Conservation (phyloP, 2,888 invertebrate species). For the Glyphotaelius pellucidus region DNA sequence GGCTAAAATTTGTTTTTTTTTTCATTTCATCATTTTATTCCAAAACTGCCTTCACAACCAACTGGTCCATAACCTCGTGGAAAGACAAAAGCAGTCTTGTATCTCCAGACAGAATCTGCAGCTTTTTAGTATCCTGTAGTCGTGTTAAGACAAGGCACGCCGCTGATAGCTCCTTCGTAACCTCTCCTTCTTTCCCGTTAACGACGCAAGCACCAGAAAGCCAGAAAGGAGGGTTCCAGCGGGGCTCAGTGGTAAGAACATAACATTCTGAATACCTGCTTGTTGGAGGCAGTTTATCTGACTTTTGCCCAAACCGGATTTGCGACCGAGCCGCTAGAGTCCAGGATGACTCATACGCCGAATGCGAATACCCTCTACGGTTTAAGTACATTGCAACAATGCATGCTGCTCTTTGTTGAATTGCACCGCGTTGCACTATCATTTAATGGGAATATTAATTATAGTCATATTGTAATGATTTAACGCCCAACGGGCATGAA, state of each 20-base stretch:
- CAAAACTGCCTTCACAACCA: not conserved
- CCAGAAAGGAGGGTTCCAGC: no score
- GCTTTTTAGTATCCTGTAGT: not conserved
- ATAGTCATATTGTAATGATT: not conserved
- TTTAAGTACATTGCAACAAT: not conserved
- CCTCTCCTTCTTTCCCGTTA: not conserved
- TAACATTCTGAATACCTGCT: not conserved
- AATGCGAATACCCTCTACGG: not conserved
- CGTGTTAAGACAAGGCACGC: not conserved
- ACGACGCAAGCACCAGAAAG: not conserved
- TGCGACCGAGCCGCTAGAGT: not conserved
- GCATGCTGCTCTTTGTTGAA: not conserved
- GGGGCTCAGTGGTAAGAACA: not conserved
- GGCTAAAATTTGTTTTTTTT: not conserved
- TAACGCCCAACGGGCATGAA: not conserved
- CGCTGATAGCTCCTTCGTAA: not conserved
- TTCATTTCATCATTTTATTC: no score
- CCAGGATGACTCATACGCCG: not conserved
- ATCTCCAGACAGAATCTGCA: not conserved
- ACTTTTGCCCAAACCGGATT: conserved; percentile 17
- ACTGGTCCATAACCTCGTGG: not conserved
- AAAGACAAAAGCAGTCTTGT: not conserved
- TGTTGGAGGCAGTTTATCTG: not conserved
- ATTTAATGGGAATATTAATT: not conserved
- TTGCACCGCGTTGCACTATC: not conserved